phyloP scores from a whole-genome alignment of 2,797 vertebrate species.

The Sebastes steindachneri region DNA sequence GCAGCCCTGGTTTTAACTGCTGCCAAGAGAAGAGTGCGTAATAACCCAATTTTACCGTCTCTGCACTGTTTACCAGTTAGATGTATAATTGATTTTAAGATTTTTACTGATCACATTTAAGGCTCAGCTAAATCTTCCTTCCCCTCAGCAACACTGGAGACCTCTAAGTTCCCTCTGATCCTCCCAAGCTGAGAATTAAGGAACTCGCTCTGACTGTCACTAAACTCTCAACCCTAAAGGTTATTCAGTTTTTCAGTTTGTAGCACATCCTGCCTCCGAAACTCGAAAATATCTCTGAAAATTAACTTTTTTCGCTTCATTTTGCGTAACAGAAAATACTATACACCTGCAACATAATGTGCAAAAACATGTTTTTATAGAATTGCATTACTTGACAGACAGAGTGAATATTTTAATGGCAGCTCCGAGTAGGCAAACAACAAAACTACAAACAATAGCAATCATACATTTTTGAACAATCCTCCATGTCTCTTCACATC shows the following conservation, averaged over 20 bases:
- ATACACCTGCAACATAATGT: background rate
- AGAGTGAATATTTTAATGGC: constrained; percentile 11
- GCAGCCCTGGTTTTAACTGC: constrained; percentile 28
- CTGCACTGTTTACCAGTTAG: constrained; percentile 44
- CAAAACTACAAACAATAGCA: constrained; percentile 25
- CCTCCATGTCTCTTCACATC: background rate
- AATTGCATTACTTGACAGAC: background rate
- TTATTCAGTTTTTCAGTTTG: constrained; percentile 21
- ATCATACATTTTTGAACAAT: constrained; percentile 42
- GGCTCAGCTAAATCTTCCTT: constrained; percentile 15
- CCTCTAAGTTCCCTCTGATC: constrained; percentile 21
- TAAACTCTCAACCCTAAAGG: constrained; percentile 21
- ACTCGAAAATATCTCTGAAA: constrained; percentile 4
- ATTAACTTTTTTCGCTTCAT: background rate
- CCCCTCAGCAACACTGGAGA: background rate
- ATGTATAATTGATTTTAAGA: constrained; percentile 64
- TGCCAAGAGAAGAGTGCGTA: constrained; percentile 35
- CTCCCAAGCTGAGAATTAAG: constrained; percentile 4
- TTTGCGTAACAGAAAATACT: background rate
- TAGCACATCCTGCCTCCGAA: background rate
- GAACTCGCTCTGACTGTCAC: constrained; percentile 1
- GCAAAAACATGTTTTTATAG: background rate
- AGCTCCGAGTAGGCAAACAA: background rate
- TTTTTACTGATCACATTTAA: constrained; percentile 52
- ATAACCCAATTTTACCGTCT: constrained; percentile 50